Evolutionary conservation across 2,797 vertebrate species (phyloP).

Genomic region (Babyrousa celebensis): DNA sequence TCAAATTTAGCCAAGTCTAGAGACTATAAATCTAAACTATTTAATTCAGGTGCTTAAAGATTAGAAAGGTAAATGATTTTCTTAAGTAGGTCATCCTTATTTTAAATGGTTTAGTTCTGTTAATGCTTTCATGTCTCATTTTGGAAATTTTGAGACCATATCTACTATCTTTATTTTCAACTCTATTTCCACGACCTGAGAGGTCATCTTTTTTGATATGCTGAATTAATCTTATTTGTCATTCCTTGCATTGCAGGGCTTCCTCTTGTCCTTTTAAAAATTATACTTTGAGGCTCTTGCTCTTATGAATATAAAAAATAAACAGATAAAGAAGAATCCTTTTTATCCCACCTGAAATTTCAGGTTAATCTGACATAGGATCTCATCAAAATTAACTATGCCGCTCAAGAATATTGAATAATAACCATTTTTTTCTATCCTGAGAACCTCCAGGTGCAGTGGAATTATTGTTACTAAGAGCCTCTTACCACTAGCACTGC

Average conservation of each 20-base stretch:
- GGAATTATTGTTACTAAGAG: conserved; percentile 32
- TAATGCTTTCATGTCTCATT: conserved; percentile 37
- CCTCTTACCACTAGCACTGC: not conserved
- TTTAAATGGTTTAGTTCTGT: conserved; percentile 66
- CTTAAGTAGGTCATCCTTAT: conserved; percentile 81
- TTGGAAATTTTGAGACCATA: conserved; percentile 55
- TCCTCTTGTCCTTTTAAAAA: not conserved
- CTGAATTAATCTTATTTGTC: conserved; percentile 42
- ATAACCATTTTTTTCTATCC: not conserved
- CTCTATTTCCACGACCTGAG: not conserved
- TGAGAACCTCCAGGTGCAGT: not conserved
- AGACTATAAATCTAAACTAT: conserved; percentile 68
- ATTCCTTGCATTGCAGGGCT: conserved; percentile 18
- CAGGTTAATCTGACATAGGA: not conserved
- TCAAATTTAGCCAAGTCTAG: conserved; percentile 73
- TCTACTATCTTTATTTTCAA: conserved; percentile 44
- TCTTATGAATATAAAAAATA: conserved; percentile 13
- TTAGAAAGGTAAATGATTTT: conserved; percentile 78
- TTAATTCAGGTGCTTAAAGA: conserved; percentile 73
- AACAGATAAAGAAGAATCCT: not conserved
- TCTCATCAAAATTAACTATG: conserved; percentile 51
- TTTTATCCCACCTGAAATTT: conserved; percentile 38
- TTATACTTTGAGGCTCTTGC: not conserved
- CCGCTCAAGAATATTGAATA: conserved; percentile 34
- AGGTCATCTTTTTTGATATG: not conserved